These are phyloP conservation scores for Phataginus tricuspis DNA, from an alignment of 2,797 vertebrate species.

Conservation along the genomic window DNA sequence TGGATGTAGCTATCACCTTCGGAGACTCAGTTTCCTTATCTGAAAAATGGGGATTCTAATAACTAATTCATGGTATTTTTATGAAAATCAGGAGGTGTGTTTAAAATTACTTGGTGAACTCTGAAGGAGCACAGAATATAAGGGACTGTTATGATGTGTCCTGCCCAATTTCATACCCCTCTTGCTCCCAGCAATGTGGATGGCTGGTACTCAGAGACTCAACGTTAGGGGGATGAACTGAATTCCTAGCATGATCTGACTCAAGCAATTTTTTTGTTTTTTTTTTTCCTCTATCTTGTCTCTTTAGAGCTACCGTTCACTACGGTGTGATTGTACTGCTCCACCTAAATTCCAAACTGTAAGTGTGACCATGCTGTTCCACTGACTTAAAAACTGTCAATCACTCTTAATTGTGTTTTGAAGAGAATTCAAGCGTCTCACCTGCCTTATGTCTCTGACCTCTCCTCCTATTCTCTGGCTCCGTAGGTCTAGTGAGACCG, in stretches of 20 bases:
- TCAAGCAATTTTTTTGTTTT: background rate
- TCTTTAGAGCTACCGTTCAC: background rate
- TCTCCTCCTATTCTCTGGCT: background rate
- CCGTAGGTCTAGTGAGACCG: background rate
- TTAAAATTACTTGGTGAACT: background rate
- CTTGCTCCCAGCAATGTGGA: background rate
- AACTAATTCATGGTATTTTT: background rate
- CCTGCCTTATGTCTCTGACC: background rate
- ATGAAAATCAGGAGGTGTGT: background rate
- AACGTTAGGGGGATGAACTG: background rate
- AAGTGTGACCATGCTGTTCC: constrained; percentile 4
- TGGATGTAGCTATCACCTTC: background rate
- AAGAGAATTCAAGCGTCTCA: background rate
- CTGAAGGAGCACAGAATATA: background rate
- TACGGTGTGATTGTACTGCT: background rate
- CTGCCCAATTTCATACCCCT: background rate
- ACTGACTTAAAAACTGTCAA: constrained; percentile 55
- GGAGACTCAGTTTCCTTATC: background rate
- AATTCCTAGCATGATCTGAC: constrained; percentile 12
- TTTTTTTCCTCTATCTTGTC: background rate
- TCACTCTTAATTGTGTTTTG: constrained; percentile 31
- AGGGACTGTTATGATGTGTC: background rate
- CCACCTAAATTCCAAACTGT: constrained; percentile 38
- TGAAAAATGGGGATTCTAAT: constrained; percentile 37
- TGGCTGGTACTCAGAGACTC: background rate